phyloP scores from a whole-genome alignment of 1,140 invertebrate genomes.

The Drosophila kanapiae region DNA sequence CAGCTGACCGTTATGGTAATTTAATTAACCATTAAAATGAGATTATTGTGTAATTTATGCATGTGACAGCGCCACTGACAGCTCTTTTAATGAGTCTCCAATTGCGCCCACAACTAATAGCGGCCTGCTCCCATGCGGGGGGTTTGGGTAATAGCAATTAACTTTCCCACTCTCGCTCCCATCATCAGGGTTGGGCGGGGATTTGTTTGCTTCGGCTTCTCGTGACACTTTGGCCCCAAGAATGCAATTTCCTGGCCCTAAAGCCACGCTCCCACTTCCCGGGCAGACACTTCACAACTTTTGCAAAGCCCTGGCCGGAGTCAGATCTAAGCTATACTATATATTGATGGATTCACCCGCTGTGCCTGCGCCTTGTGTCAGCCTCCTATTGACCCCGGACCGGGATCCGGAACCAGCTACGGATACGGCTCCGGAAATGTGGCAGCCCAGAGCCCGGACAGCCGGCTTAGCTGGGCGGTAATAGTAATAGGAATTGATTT shows the following conservation, averaged over 20 bases:
- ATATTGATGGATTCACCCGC: slow-evolving; percentile 72
- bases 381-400: slow-evolving; percentile 14
- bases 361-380: slow-evolving; percentile 3
- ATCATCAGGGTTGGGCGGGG: slow-evolving; percentile 18
- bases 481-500: slow-evolving; percentile 82
- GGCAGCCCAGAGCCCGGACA: slow-evolving; percentile 62
- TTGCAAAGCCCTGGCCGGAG: slow-evolving; percentile 26
- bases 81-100: slow-evolving; percentile 58
- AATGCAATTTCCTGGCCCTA: slow-evolving; percentile 73
- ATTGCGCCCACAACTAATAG: slow-evolving; percentile 45
- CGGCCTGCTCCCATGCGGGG: neutral
- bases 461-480: slow-evolving; percentile 53
- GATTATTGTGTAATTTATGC: slow-evolving; percentile 77
- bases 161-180: slow-evolving; percentile 39
- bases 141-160: slow-evolving; percentile 44
- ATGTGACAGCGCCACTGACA: slow-evolving; percentile 55
- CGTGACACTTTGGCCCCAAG: slow-evolving; percentile 52
- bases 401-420: slow-evolving; percentile 26
- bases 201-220: slow-evolving; percentile 27
- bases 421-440: slow-evolving; percentile 70
- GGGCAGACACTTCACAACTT: slow-evolving; percentile 43
- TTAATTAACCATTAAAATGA: slow-evolving; percentile 78
- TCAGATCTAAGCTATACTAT: slow-evolving; percentile 52
- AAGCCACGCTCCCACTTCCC: slow-evolving; percentile 24
- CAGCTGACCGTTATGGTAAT: slow-evolving; percentile 61